Evolutionary conservation across 2,797 vertebrate species (phyloP), one percentile per base, ranked within the genome.

Genomic region (Paratrypauchen microcephalus): DNA sequence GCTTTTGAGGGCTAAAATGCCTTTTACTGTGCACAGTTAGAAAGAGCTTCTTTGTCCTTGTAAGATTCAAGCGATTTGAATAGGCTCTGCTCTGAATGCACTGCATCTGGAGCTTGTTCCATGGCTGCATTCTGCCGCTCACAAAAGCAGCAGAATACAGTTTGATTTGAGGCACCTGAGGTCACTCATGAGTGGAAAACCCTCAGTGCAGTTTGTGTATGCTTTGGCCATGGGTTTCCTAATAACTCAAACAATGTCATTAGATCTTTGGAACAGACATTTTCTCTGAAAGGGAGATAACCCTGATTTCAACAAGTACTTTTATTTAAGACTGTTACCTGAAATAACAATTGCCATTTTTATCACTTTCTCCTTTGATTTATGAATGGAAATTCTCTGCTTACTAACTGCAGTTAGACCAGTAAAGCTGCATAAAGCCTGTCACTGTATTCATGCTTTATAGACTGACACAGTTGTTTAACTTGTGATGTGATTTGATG

Each of bases 11-110:
- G 21, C 66, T 28, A 76, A 69, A 55, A 6, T 61, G 11, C 19
- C 21, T 52, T 78, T 75, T 57, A 55, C 47, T 70, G 26, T 48
- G 28, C 70, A 24, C 48, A 11, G 54, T 70, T 45, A 74, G 52
- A 83, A 70, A 69, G 59, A 5, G 50, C 5, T 55, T 72, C 5
- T 63, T 65, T 76, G 74, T 79, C 80, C 76, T 83, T 85, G 73
- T 13, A 60, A 52, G 72, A 76, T 36, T 58, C 28, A 48, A 52
- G 63, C 47, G 69, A 47, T 76, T 65, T 80, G 32, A 79, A 65
- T 45, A 63, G 58, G 76, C 0, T n/a, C 41, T 16, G 45, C 47
- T 50, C 26, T 68, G 65, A 71, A 68, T 3, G 36, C 23, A 73
- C 63, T 59, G 63, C 75, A 67, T 66, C 67, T 70, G 48, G 39